These are phyloP conservation scores for Drosophila truncata DNA, from an alignment of 1,140 invertebrate genomes.

Conservation along the genomic window DNA sequence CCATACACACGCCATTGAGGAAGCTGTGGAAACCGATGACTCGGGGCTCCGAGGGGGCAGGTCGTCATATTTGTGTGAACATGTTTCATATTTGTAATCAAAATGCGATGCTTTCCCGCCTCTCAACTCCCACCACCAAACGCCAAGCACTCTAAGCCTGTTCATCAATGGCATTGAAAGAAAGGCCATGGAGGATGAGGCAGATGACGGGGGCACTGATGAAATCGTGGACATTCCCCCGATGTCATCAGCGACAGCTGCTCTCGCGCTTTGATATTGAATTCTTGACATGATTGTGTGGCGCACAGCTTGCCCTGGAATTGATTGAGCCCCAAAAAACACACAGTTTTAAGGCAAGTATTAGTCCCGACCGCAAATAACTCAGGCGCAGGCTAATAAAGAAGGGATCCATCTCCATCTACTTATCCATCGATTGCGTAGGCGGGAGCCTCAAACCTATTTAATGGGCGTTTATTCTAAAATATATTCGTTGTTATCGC, in stretches of 20 bases:
- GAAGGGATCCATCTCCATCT: background rate
- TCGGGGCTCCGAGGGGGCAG: constrained; percentile 6
- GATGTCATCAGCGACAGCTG: constrained; percentile 79
- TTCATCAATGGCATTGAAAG: constrained; percentile 69
- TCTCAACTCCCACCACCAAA: background rate
- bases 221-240: constrained; percentile 32
- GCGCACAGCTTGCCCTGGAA: constrained; percentile 67
- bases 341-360: constrained; percentile 30
- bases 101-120: constrained; percentile 33
- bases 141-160: constrained; percentile 42
- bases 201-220: background rate
- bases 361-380: constrained; percentile 50
- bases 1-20: constrained; percentile 51
- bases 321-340: constrained; percentile 29
- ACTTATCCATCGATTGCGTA: constrained; percentile 18
- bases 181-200: constrained; percentile 11
- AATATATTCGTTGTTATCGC: constrained; percentile 58
- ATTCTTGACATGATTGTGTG: constrained; percentile 80
- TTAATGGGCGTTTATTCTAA: constrained; percentile 65
- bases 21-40: constrained; percentile 15
- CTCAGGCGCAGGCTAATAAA: constrained; percentile 62
- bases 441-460: constrained; percentile 23
- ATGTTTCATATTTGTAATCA: constrained; percentile 75
- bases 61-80: constrained; percentile 44
- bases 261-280: constrained; percentile 76